These are phyloP conservation scores for Pollenia griseotomentosa DNA, from an alignment of 2,888 invertebrate species.

Conservation along the genomic window DNA sequence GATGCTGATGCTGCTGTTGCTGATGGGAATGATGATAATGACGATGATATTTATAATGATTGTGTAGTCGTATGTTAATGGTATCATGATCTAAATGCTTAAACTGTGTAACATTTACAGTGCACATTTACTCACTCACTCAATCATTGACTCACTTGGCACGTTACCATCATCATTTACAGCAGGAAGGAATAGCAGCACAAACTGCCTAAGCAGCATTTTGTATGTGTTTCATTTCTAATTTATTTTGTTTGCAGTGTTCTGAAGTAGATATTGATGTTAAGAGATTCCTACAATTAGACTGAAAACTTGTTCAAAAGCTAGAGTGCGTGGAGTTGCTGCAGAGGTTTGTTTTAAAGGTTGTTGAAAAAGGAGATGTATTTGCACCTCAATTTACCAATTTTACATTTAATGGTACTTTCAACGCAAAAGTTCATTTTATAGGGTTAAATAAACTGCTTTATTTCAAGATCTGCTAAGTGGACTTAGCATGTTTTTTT, in stretches of 20 bases:
- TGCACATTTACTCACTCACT: constrained; percentile 51
- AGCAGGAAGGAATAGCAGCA: constrained; percentile 2
- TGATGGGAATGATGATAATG: constrained; percentile 10
- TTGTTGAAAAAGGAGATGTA: background rate
- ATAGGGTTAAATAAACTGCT: too few species aligned
- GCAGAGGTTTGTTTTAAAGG: background rate
- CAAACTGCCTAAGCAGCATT: constrained; percentile 4
- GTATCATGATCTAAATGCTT: constrained; percentile 63
- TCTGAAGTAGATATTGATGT: constrained; percentile 50
- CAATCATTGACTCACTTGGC: constrained; percentile 59
- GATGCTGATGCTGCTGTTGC: constrained; percentile 25
- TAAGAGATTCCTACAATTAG: constrained; percentile 58
- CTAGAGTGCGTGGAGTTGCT: background rate
- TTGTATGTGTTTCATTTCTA: background rate
- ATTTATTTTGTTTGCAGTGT: constrained; percentile 15
- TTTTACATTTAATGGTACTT: too few species aligned
- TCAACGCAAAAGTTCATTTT: too few species aligned
- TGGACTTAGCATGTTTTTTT: too few species aligned
- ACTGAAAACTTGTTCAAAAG: constrained; percentile 39
- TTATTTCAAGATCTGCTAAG: too few species aligned
- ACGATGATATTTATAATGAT: constrained; percentile 37
- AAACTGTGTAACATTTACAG: constrained; percentile 55
- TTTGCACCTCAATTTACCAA: background rate
- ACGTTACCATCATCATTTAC: constrained; percentile 36
- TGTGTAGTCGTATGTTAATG: constrained; percentile 47